Base-by-base conservation (phyloP, 2,888 invertebrate species). In the Dasysyrphus albostriatus region DNA sequence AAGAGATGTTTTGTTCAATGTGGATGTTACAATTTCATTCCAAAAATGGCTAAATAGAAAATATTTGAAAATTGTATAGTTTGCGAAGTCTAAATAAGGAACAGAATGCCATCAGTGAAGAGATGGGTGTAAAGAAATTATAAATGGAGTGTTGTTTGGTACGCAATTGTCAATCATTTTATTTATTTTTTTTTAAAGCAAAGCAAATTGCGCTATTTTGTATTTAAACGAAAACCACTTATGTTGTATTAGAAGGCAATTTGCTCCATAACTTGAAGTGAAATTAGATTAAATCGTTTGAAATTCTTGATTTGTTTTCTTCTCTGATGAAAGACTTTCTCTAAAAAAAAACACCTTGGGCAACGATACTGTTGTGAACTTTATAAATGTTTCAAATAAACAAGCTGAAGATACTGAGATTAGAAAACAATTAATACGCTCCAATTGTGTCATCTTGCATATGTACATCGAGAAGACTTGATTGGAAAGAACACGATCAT, bases 31-130 rank as follows among this genome's bases (percentile, higher is more conserved):
- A 29, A 14, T 70, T 72, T 42, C 6, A 42, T 19, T 59, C 56
- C 51, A 7, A 65, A 82, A 67, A 72, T 34, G 82, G 82, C 67
- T 54, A 59, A 72, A 77, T 67, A 67, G 82, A 82, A 82, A 82
- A 77, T 58, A 72, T 56, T 75, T 34, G 4, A 47, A 37, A 39
- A 24, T 4, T 9, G 9, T 49, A n/a, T 12, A 19, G 19, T 39
- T 61, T 24, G 24, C 24, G 24, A 54, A 8, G 14, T 10, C 69
- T 34, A 24, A 54, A 54, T 69, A 69, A 54, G 69, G 69, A 69
- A 54, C 10, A 42, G 54, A 54, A 67, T 47, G 5, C 49, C 44
- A 56, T 63, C 8, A 8, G 39, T 14, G 14, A 61, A 12, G 14
- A 61, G 24, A 61, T 24, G 34, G n/a, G 5, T 29, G 39, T 44